These are phyloP conservation scores for Marmota monax DNA, from an alignment of 2,113 vertebrate genomes.

Conservation along the genomic window DNA sequence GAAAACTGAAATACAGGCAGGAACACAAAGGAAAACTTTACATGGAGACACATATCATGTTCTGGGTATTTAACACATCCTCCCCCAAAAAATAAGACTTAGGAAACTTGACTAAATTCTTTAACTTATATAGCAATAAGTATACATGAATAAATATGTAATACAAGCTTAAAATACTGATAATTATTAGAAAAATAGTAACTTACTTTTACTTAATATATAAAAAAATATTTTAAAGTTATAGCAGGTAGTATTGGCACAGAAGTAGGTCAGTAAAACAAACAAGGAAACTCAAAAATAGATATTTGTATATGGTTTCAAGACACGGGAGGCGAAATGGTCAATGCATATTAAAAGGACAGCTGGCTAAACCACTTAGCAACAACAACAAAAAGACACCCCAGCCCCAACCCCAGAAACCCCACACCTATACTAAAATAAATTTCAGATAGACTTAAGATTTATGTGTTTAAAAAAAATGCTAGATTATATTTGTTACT, in stretches of 20 bases:
- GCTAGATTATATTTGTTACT: background rate
- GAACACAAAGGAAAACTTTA: background rate
- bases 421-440: background rate
- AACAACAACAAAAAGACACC: background rate
- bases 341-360: background rate
- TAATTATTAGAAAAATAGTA: slow-evolving; percentile 1
- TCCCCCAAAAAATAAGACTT: background rate
- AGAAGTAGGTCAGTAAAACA: slow-evolving; percentile 36
- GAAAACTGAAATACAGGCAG: slow-evolving; percentile 1
- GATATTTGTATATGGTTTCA: background rate
- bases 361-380: slow-evolving; percentile 16
- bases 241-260: background rate
- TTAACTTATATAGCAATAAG: slow-evolving; percentile 13
- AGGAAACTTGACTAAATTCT: background rate
- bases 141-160: slow-evolving; percentile 2
- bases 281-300: slow-evolving; percentile 26
- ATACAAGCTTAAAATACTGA: slow-evolving; percentile 30
- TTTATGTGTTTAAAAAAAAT: slow-evolving; percentile 9
- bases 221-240: slow-evolving; percentile 17
- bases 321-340: background rate
- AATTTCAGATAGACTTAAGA: slow-evolving; percentile 9
- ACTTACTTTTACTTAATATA: slow-evolving; percentile 1
- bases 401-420: background rate
- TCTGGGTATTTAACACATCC: background rate
- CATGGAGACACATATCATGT: background rate